These are phyloP conservation scores for Apeira syringaria DNA, from an alignment of 2,888 invertebrate species.

Conservation along the genomic window DNA sequence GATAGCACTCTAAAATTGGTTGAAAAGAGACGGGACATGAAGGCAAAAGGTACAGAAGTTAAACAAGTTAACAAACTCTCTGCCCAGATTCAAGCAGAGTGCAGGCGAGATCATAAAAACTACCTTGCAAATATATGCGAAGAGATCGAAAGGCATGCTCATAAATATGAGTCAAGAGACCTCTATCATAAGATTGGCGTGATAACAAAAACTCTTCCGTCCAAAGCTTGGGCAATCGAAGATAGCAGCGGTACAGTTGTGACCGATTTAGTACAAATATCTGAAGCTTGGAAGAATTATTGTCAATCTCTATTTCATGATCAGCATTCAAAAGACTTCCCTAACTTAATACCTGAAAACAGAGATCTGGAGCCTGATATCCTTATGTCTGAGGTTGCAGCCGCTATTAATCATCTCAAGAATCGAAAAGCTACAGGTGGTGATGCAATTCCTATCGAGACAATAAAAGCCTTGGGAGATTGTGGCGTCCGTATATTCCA, in stretches of 20 bases:
- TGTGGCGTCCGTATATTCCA: constrained; percentile 5
- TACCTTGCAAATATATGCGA: too few relatives aligned
- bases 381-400: constrained; percentile 6
- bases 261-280: neutral
- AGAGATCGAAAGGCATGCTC: too few relatives aligned
- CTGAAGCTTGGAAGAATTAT: constrained; percentile 1
- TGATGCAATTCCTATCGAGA: constrained; percentile 20
- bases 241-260: neutral
- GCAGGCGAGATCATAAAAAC: too few relatives aligned
- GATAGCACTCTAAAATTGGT: too few relatives aligned
- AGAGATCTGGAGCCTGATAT: constrained; percentile 4
- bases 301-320: constrained; percentile 1
- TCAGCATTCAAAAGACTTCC: neutral
- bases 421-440: constrained; percentile 10
- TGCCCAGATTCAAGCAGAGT: too few relatives aligned
- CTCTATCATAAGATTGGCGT: too few relatives aligned
- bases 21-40: too few relatives aligned
- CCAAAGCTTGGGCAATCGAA: constrained; percentile 7
- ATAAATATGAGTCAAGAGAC: too few relatives aligned
- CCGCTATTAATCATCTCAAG: constrained; percentile 10
- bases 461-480: constrained; percentile 18
- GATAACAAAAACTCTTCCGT: too few relatives aligned
- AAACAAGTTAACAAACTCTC: too few relatives aligned
- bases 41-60: too few relatives aligned
- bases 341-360: too few relatives aligned